phyloP scores from a whole-genome alignment of 2,113 vertebrate genomes.

The Albula goreensis region DNA sequence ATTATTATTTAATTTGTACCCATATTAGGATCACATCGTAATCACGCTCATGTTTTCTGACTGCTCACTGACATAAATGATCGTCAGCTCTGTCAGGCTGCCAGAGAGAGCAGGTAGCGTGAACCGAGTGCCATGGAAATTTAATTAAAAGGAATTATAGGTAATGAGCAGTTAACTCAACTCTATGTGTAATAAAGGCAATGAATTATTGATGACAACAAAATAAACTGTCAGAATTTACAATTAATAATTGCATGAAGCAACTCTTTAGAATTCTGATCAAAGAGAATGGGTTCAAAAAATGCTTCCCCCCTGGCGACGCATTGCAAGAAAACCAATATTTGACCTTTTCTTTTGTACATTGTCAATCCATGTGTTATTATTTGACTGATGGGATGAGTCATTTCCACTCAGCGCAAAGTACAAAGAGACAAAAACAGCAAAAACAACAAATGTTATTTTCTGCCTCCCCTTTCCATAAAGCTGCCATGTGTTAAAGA shows the following conservation, averaged over 20 bases:
- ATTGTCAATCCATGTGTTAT: not conserved
- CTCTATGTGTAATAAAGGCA: not conserved
- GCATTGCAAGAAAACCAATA: not conserved
- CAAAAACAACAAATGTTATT: not conserved
- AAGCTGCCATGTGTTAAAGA: not conserved
- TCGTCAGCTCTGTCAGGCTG: too few relatives aligned
- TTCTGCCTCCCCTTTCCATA: not conserved
- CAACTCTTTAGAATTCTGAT: not conserved
- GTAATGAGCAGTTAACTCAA: not conserved
- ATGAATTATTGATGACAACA: not conserved
- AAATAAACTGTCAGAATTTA: not conserved
- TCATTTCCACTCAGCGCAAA: not conserved
- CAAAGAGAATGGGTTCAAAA: not conserved
- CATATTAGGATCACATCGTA: not conserved
- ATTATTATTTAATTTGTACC: not conserved
- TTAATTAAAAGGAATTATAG: slow-evolving; percentile 8
- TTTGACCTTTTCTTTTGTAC: not conserved
- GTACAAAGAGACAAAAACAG: not conserved
- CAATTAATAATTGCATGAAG: not conserved
- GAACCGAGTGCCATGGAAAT: not conserved
- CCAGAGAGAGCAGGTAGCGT: not conserved
- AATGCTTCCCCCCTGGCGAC: not conserved
- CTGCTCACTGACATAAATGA: not conserved
- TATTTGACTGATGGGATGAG: not conserved
- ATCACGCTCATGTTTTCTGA: not conserved